Evolutionary conservation across 1,140 invertebrate genomes (phyloP), one percentile per base, ranked within the genome.

Genomic region (Adoxophyes honmai): DNA sequence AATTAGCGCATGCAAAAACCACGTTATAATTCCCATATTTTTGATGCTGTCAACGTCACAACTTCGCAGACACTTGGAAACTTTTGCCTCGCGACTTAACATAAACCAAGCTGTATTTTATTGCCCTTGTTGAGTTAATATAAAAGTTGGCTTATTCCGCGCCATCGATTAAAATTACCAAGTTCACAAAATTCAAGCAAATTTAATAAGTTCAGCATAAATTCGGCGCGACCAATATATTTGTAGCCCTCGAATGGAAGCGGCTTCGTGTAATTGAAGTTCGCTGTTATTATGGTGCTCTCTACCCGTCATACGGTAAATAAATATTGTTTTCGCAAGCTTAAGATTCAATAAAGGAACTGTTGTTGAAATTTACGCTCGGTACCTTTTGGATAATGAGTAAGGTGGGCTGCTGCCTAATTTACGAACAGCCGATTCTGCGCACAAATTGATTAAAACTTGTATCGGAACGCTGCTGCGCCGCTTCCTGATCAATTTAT

Each of bases 81-180:
- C 18, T 48, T 14, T 18, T 33, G 34, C 37, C 52, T 55, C 14
- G 33, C 13, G 13, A 44, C 37, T 57, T 55, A 52, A 42, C 38
- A 15, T 14, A 10, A 44, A 33, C 37, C 34, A 33, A 33, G 36
- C 21, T 52, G 42, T 58, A 62, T 59, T 67, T 67, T 64, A 62
- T 66, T 51, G 57, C 10, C 28, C 55, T 52, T 48, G 57, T 63
- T 63, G 39, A 51, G 59, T 64, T 68, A 64, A 66, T 75, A 70
- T 48, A 66, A 65, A 75, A 75, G 59, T 70, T 68, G 54, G 56
- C 28, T 37, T 39, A 55, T 38, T 52, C 52, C 35, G 48, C 39
- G 53, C 57, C 62, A 73, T 73, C 73, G 70, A 75, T 75, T 73
- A 73, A 70, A 66, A 75, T 68, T 70, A 62, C 62, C 61, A 75